Percentiles rank a stretch among this genome's conserved stretches.
Evolutionary conservation across 2,888 invertebrate genomes (phyloP).

Genomic region (Epinotia brunnichana): DNA sequence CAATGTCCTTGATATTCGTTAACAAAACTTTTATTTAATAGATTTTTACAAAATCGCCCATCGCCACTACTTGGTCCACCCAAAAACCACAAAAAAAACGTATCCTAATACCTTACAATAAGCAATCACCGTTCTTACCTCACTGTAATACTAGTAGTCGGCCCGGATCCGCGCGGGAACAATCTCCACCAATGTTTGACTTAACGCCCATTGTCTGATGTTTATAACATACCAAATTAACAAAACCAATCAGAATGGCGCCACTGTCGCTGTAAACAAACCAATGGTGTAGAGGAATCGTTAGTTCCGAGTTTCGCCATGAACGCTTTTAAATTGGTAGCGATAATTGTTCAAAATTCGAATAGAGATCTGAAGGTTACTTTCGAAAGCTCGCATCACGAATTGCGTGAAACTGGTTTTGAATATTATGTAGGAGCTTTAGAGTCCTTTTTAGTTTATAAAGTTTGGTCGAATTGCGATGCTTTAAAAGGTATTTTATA

Average conservation of each 20-base stretch:
- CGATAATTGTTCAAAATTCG: slow-evolving; percentile 27
- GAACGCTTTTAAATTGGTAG: slow-evolving; percentile 1
- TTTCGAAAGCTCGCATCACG: not conserved
- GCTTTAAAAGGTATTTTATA: slow-evolving; percentile 4
- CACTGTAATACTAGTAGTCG: slow-evolving; percentile 62
- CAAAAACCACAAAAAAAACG: slow-evolving; percentile 45
- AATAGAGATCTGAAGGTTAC: not conserved
- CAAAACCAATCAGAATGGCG: not conserved
- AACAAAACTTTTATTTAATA: too few species aligned
- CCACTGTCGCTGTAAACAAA: not conserved
- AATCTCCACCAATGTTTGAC: slow-evolving; percentile 44
- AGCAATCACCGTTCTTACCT: slow-evolving; percentile 56
- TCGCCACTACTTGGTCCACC: slow-evolving; percentile 28
- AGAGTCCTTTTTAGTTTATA: not conserved
- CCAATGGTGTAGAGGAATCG: not conserved
- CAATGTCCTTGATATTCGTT: too few species aligned
- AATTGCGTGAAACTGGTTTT: not conserved
- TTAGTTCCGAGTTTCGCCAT: not conserved
- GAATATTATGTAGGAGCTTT: not conserved
- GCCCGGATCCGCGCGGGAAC: slow-evolving; percentile 43
- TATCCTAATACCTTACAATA: slow-evolving; percentile 50
- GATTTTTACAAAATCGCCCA: not conserved
- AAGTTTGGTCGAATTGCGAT: not conserved
- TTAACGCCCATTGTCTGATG: slow-evolving; percentile 3
- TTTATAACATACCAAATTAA: slow-evolving; percentile 9